These are phyloP conservation scores for Pollenia labialis DNA, from an alignment of 2,888 invertebrate genomes.

Conservation along the genomic window DNA sequence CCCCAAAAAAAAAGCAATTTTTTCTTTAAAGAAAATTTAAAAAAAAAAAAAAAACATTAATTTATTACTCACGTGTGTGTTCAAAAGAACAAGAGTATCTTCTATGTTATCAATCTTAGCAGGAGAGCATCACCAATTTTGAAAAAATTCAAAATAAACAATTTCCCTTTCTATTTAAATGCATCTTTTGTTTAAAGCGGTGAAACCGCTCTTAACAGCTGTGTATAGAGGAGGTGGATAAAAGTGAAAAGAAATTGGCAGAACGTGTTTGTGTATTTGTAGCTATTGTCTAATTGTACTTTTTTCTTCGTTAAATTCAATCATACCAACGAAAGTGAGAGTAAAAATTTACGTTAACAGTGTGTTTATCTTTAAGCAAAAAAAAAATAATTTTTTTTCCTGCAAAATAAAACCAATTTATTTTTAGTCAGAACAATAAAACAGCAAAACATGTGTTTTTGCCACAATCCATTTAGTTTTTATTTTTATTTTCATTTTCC, in stretches of 20 bases:
- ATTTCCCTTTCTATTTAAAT: not conserved
- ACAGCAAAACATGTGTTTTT: not conserved
- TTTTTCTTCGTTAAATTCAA: slow-evolving; percentile 36
- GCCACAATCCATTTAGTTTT: not conserved
- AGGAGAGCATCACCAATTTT: slow-evolving; percentile 14
- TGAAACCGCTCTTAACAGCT: not conserved
- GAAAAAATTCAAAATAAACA: slow-evolving; percentile 5
- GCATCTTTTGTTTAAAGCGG: not conserved
- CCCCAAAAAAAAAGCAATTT: not conserved
- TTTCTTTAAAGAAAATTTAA: not conserved
- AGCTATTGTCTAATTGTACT: slow-evolving; percentile 17
- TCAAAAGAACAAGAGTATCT: not conserved
- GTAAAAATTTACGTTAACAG: not conserved
- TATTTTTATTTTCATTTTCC: not conserved
- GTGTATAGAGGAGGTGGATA: not conserved
- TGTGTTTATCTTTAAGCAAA: not conserved
- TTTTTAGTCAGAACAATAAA: not conserved
- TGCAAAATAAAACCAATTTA: slow-evolving; percentile 19
- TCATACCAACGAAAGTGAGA: slow-evolving; percentile 45
- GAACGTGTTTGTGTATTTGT: not conserved
- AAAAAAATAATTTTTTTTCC: not conserved
- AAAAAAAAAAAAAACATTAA: no score
- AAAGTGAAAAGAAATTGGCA: no score
- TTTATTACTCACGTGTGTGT: not conserved
- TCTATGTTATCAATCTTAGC: slow-evolving; percentile 8